Conservation (phyloP, 35 echinoderm and acorn worm species). For the Nesometra sesokonis region DNA sequence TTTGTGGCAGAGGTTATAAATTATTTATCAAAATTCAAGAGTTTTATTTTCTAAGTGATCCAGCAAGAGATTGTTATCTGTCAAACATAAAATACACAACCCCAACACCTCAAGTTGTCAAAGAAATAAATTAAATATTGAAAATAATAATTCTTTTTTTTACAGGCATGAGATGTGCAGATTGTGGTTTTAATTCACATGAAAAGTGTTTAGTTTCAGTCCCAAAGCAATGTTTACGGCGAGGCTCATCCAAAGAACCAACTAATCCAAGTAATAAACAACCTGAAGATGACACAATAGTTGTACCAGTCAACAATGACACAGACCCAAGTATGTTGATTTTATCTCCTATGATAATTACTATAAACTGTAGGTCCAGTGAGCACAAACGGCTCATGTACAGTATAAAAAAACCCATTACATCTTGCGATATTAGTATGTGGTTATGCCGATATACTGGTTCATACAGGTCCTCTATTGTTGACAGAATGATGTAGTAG, state of each 20-base stretch:
- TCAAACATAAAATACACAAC: no score
- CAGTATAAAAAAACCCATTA: no score
- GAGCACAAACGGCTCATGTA: no score
- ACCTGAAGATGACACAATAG: background rate
- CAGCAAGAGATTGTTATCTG: no score
- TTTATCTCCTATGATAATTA: no score
- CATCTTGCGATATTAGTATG: no score
- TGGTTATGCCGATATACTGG: no score
- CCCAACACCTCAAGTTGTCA: no score
- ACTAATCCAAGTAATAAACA: conserved; percentile 24
- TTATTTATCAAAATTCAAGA: no score
- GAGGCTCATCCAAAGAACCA: conserved; percentile 57
- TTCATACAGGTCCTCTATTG: background rate
- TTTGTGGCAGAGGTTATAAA: no score
- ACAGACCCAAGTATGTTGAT: background rate
- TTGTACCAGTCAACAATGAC: background rate
- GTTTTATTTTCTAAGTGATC: no score
- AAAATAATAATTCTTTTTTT: background rate
- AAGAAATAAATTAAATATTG: background rate
- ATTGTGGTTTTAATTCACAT: conserved; percentile 92
- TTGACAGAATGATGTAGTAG: background rate
- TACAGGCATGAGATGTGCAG: conserved; percentile 92
- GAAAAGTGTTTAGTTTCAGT: conserved; percentile 71
- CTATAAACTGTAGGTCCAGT: no score
- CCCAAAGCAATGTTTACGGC: conserved; percentile 76